Percentiles rank a stretch among this genome's conserved stretches.
These are phyloP conservation scores for Xestia rhomboidea DNA, from an alignment of 2,888 invertebrate species.

Conservation along the genomic window DNA sequence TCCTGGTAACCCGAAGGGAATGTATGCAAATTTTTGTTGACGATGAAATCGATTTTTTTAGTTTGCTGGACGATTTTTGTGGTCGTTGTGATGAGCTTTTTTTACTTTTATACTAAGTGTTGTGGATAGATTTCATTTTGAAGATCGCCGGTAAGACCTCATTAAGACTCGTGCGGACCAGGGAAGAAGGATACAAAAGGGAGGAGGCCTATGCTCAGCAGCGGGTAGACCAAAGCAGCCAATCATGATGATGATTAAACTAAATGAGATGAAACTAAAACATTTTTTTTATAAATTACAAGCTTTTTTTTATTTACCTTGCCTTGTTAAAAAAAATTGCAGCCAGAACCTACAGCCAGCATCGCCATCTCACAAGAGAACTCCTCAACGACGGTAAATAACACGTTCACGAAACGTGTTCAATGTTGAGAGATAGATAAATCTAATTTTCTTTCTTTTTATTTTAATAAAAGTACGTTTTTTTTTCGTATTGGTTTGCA, in stretches of 20 bases:
- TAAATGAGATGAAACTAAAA: no score
- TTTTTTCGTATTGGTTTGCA: no score
- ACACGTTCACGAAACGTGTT: no score
- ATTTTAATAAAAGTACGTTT: no score
- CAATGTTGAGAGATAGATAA: no score
- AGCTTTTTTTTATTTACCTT: no score
- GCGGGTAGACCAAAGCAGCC: background rate
- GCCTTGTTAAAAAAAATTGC: no score
- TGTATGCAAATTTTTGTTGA: slow-evolving; percentile 61
- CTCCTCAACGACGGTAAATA: no score
- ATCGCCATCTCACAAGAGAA: no score
- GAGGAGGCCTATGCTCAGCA: background rate
- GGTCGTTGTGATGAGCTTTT: background rate
- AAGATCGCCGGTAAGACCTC: background rate
- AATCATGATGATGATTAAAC: background rate
- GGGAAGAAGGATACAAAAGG: background rate
- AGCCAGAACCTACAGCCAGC: no score
- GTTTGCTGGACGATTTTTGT: background rate
- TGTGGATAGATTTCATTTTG: background rate
- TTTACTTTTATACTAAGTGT: background rate
- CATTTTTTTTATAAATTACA: no score
- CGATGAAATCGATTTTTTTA: slow-evolving; percentile 51
- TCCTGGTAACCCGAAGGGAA: slow-evolving; percentile 70
- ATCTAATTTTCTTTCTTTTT: no score
- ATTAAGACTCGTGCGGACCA: background rate